phyloP scores from a whole-genome alignment of 1,140 invertebrate species.

The Ganaspis sp. region DNA sequence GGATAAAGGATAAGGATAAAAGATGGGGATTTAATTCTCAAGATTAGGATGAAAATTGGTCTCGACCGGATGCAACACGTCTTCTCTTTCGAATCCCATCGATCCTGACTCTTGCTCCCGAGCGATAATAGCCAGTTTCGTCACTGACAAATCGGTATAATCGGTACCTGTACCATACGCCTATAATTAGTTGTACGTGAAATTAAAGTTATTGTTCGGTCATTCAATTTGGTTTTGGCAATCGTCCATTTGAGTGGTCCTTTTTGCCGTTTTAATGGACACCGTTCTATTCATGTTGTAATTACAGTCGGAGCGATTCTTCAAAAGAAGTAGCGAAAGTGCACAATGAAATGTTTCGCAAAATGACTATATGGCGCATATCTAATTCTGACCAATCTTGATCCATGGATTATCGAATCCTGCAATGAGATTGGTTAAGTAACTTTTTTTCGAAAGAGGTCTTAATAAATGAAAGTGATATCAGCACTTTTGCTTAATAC shows the following conservation, averaged over 20 bases:
- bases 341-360: conserved; percentile 7
- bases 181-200: conserved; percentile 37
- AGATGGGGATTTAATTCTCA: not conserved
- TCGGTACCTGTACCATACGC: conserved; percentile 25
- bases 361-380: not conserved
- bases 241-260: conserved; percentile 7
- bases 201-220: conserved; percentile 31
- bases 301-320: conserved; percentile 14
- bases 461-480: conserved; percentile 1
- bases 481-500: not conserved
- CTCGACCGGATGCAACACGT: not conserved
- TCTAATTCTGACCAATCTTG: not conserved
- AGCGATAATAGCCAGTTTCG: conserved; percentile 36
- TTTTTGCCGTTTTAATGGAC: conserved; percentile 18
- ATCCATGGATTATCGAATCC: conserved; percentile 1
- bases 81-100: conserved; percentile 11
- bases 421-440: not conserved
- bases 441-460: not conserved
- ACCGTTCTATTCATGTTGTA: conserved; percentile 22
- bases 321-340: conserved; percentile 23
- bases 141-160: conserved; percentile 44
- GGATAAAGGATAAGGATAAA: too few species aligned
- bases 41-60: not conserved
- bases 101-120: conserved; percentile 4
- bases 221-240: conserved; percentile 29